A percentile compares a stretch with the other conserved stretches of the same genome.
Conservation (phyloP, 1,140 invertebrate genomes). For the Copidosoma floridanum region DNA sequence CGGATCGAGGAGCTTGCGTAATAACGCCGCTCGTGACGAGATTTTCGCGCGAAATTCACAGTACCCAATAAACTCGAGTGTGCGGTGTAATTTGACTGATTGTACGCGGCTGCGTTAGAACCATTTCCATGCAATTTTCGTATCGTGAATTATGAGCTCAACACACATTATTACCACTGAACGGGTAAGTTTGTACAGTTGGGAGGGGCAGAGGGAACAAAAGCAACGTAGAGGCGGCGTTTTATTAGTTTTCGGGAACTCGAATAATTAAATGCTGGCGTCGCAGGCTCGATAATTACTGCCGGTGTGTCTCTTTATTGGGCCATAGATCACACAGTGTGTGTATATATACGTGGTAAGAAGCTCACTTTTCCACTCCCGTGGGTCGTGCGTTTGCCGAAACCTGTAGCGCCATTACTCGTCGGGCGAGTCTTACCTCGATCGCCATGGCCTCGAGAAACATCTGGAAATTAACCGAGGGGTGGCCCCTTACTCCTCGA, state of each 20-base stretch:
- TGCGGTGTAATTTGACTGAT: no score
- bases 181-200: neutral
- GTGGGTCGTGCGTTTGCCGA: constrained; percentile 29
- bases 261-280: constrained; percentile 46
- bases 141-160: no score
- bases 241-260: constrained; percentile 6
- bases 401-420: constrained; percentile 10
- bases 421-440: constrained; percentile 35
- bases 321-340: constrained; percentile 49
- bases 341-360: no score
- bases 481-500: neutral
- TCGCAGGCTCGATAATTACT: constrained; percentile 50
- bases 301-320: constrained; percentile 53
- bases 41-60: no score
- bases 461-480: constrained; percentile 24
- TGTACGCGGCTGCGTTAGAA: no score
- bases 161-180: no score
- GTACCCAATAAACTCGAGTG: no score
- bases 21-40: no score
- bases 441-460: constrained; percentile 27
- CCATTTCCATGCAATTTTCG: no score
- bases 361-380: constrained; percentile 42
- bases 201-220: neutral
- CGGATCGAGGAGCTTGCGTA: no score
- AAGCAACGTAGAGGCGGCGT: neutral